Evolutionary conservation across 1,140 invertebrate species (phyloP).

Genomic region (Helicoverpa zea): DNA sequence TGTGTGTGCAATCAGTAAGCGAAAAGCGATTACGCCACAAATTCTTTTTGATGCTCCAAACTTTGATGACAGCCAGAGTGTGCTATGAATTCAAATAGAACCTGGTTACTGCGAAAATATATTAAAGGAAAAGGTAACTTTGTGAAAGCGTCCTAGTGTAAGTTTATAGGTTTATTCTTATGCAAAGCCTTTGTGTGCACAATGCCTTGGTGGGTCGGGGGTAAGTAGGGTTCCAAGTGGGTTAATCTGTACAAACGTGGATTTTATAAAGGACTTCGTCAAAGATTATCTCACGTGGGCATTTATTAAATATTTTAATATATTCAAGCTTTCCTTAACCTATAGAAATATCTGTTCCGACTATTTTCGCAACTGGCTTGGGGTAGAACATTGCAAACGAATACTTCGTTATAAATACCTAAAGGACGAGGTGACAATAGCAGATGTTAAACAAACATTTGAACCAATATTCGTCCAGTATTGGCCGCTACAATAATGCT

Average conservation of each 20-base stretch:
- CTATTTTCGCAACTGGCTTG: too few species aligned
- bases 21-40: constrained; percentile 44
- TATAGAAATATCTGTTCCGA: too few species aligned
- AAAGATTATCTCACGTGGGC: too few species aligned
- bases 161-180: constrained; percentile 12
- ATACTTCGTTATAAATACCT: too few species aligned
- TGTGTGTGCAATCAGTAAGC: constrained; percentile 45
- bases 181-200: constrained; percentile 17
- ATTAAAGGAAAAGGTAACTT: not conserved
- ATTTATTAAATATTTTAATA: too few species aligned
- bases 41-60: constrained; percentile 41
- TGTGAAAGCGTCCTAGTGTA: constrained; percentile 16
- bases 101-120: not conserved
- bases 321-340: too few species aligned
- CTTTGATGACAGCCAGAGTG: constrained; percentile 45
- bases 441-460: not conserved
- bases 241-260: not conserved
- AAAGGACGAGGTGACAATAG: too few species aligned
- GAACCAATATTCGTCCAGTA: not conserved
- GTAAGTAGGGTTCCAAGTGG: not conserved
- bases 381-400: too few species aligned
- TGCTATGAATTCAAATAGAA: constrained; percentile 45
- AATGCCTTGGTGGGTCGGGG: not conserved
- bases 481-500: not conserved
- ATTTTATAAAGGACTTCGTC: too few species aligned